phyloP scores from a whole-genome alignment of 1,140 invertebrate genomes.

The Helicoverpa armigera region DNA sequence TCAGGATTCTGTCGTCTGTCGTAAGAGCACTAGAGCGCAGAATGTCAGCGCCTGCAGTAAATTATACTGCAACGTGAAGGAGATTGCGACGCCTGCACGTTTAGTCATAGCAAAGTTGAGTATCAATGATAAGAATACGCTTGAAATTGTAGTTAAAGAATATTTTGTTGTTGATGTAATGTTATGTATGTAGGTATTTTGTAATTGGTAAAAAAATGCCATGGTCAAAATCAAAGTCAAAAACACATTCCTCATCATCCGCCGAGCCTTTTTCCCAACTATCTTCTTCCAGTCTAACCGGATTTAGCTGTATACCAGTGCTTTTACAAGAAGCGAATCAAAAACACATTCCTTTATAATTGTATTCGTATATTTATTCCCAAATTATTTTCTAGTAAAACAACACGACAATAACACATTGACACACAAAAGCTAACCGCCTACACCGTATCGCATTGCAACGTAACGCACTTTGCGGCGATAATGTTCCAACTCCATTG shows the following conservation, averaged over 20 bases:
- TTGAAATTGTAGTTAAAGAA: no score
- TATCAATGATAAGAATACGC: background rate
- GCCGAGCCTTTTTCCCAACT: no score
- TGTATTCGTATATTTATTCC: no score
- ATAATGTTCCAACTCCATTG: background rate
- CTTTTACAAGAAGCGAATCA: no score
- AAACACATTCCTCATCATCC: no score
- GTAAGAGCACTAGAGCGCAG: background rate
- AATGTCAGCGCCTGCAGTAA: slow-evolving; percentile 5
- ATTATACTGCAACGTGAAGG: background rate
- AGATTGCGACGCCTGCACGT: background rate
- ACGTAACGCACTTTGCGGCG: background rate
- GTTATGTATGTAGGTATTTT: no score
- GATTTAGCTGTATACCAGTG: no score
- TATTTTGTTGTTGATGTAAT: no score
- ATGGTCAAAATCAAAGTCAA: no score
- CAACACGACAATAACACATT: background rate
- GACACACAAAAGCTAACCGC: background rate
- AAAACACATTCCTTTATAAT: no score
- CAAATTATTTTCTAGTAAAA: background rate
- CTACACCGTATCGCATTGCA: background rate
- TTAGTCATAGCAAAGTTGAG: slow-evolving; percentile 9
- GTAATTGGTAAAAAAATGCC: no score
- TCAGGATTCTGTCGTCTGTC: slow-evolving; percentile 11
- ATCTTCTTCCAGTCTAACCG: no score